Evolutionary conservation across 2,888 invertebrate genomes (phyloP), one percentile per base, ranked within the genome.

Genomic region (Pollenia griseotomentosa): DNA sequence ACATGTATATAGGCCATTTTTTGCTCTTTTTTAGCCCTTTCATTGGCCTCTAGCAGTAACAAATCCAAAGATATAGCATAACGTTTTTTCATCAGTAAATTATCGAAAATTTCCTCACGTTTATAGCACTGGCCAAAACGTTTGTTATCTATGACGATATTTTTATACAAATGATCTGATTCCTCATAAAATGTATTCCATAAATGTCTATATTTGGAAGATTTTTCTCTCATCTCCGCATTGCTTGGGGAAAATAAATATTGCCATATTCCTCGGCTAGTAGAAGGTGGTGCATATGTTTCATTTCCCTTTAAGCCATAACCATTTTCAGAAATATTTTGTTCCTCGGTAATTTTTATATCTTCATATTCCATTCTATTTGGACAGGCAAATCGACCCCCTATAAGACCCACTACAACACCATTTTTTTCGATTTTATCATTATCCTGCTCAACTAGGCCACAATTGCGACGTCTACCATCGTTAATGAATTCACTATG

Each of bases 1-100:
- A 96, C 94, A 91, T 96, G 96, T 1, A 96, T 88, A 88, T 94
- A 96, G 0, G 95, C 96, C 6, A 93, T 92, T 33, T 94, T 95
- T 42, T 92, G 94, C 9, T 91, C 92, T 0, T 92, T 92, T 16
- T 91, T 91, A 0, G 95, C 96, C n/a, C 96, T 93, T 0, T 93
- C 91, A 83, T 96, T 94, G 0, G 95, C 95, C 82, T 96, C 96
- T 33, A 96, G 89, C 0, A 96, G 91, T 40, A 95, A 93, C 10
- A 95, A 94, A 88, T 96, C 96, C 2, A 96, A 94, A 0, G 95
- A 91, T 8, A 95, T 93, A 44, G 94, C 93, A 53, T 95, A 91
- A 55, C 95, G 92, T 86, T 91, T 92, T 63, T 90, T 92, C 92
- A 91, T 93, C 0, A 91, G 81, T 59, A 92, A 71, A 88, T 92